These are phyloP conservation scores for Oscheius sp. DNA, from an alignment of 2,888 invertebrate species.

Conservation along the genomic window DNA sequence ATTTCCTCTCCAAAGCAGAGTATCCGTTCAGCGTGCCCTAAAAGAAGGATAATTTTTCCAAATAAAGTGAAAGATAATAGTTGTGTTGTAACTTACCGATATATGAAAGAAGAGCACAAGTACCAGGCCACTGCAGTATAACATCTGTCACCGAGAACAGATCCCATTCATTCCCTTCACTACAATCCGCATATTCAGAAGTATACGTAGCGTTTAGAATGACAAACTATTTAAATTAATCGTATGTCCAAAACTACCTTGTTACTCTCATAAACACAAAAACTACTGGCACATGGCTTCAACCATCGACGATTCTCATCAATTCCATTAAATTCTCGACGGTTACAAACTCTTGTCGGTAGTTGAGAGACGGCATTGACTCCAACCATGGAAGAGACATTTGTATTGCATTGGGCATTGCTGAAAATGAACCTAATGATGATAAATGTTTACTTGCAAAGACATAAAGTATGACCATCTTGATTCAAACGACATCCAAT, in stretches of 20 bases:
- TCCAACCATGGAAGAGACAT: constrained; percentile 31
- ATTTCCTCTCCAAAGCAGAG: constrained; percentile 10
- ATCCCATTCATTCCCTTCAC: constrained; percentile 38
- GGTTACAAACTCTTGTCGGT: constrained; percentile 42
- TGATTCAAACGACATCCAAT: constrained; percentile 47
- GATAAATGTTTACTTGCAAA: constrained; percentile 39
- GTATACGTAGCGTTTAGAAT: background rate
- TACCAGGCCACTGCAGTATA: constrained; percentile 41
- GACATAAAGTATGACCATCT: constrained; percentile 45
- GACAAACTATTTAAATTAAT: background rate
- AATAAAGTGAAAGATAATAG: constrained; percentile 13
- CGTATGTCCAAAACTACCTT: background rate
- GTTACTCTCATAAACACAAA: constrained; percentile 31
- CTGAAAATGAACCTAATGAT: constrained; percentile 18
- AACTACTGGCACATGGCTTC: constrained; percentile 45
- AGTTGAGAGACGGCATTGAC: constrained; percentile 26
- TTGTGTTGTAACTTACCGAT: constrained; percentile 34
- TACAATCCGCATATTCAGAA: constrained; percentile 7
- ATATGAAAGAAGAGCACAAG: constrained; percentile 43
- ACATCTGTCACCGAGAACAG: constrained; percentile 43
- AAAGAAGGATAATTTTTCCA: background rate
- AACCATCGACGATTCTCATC: constrained; percentile 40
- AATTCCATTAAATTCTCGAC: constrained; percentile 33
- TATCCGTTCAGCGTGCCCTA: background rate
- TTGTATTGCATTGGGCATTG: constrained; percentile 38